Conservation (phyloP, 2,888 invertebrate species). For the Exephanes ischioxanthus region DNA sequence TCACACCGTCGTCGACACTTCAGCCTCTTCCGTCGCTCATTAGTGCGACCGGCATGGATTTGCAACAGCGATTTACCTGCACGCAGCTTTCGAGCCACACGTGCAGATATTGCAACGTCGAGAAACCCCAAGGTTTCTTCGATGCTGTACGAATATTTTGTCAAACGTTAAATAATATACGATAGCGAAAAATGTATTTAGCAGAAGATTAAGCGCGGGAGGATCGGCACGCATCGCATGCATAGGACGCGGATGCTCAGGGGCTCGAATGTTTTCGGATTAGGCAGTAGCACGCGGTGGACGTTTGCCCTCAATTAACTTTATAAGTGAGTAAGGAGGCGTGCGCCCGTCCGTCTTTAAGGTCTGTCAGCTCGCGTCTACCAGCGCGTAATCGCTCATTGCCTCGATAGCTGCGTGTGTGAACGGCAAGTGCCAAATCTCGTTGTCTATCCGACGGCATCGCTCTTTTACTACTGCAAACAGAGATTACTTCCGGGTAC, state of each 20-base stretch:
- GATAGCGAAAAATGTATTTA: no score
- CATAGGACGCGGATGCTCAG: no score
- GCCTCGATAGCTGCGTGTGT: constrained; percentile 52
- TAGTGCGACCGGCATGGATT: constrained; percentile 50
- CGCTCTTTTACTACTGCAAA: background rate
- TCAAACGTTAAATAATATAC: no score
- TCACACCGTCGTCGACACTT: constrained; percentile 45
- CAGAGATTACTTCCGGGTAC: background rate
- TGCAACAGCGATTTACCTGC: constrained; percentile 61
- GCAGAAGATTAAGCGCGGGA: no score
- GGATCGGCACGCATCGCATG: no score
- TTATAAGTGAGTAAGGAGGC: constrained; percentile 85
- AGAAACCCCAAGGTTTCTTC: background rate
- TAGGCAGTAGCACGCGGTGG: constrained; percentile 82
- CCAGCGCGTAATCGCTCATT: constrained; percentile 66
- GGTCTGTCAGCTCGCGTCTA: constrained; percentile 56
- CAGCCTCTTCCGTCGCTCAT: constrained; percentile 58
- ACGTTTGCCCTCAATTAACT: constrained; percentile 85
- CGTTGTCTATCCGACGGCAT: constrained; percentile 45
- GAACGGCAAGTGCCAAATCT: constrained; percentile 73
- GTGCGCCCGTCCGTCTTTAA: constrained; percentile 78
- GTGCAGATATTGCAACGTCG: background rate
- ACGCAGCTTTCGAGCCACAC: constrained; percentile 40
- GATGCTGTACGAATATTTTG: no score
- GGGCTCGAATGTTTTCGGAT: constrained; percentile 80